Conservation (phyloP, 2,888 invertebrate genomes). For the Zaprionus bogoriensis region DNA sequence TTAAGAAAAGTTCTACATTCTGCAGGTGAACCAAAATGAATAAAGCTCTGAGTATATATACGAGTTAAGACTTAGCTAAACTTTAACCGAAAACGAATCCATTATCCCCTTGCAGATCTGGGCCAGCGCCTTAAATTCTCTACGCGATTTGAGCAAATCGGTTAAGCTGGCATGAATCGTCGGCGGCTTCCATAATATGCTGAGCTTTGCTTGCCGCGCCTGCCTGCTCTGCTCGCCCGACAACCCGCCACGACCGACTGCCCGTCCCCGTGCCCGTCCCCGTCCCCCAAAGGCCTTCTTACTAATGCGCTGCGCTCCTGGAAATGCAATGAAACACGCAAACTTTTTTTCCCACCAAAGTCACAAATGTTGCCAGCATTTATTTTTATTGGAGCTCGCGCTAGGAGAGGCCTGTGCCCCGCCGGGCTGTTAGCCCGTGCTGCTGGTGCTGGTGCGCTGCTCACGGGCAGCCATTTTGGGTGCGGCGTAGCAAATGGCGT, state of each 20-base stretch:
- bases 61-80: neutral
- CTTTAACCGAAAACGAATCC: neutral
- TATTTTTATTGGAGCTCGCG: conserved; percentile 52
- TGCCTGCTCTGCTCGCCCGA: no score
- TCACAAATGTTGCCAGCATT: conserved; percentile 57
- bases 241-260: no score
- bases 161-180: conserved; percentile 11
- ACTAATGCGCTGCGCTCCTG: conserved; percentile 22
- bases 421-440: conserved; percentile 1
- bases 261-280: neutral
- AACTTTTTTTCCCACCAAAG: conserved; percentile 46
- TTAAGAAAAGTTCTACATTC: neutral
- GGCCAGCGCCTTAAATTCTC: conserved; percentile 17
- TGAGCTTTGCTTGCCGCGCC: neutral
- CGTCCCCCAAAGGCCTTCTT: conserved; percentile 25
- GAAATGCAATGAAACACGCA: conserved; percentile 69
- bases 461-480: conserved; percentile 35
- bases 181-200: neutral
- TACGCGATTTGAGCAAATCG: conserved; percentile 7
- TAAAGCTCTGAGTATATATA: no score
- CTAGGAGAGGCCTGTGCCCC: no score
- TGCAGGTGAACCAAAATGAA: no score
- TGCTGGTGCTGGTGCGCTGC: neutral
- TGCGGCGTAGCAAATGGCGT: conserved; percentile 53
- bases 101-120: conserved; percentile 10